Evolutionary conservation across 2,888 invertebrate species (phyloP).

Genomic region (Siphlonurus alternatus): DNA sequence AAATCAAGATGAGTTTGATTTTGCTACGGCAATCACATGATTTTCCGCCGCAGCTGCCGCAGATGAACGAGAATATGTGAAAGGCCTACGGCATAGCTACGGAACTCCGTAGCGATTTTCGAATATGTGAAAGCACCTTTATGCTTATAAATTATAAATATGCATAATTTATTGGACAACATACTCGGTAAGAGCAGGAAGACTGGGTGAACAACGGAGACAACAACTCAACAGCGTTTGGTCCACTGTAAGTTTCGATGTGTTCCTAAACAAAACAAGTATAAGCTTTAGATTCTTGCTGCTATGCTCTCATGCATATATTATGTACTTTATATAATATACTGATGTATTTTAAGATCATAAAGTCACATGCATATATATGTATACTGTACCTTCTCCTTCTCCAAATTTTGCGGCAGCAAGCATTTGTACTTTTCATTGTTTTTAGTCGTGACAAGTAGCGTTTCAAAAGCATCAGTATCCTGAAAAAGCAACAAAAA

Average conservation of each 20-base stretch:
- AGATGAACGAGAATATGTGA: too few species aligned
- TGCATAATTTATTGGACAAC: conserved; percentile 8
- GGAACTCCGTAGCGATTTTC: too few species aligned
- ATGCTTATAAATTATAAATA: not conserved
- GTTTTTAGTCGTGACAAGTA: conserved; percentile 53
- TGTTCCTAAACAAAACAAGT: conserved; percentile 24
- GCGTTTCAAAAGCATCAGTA: conserved; percentile 32
- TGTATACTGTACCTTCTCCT: conserved; percentile 21
- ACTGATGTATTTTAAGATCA: too few species aligned
- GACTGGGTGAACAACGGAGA: conserved; percentile 58
- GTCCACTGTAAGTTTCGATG: conserved; percentile 47
- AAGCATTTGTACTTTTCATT: conserved; percentile 72
- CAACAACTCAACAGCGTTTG: conserved; percentile 60
- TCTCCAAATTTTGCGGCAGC: conserved; percentile 44
- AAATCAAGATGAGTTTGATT: too few species aligned
- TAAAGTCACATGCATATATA: too few species aligned
- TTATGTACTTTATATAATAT: not conserved
- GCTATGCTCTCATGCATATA: not conserved
- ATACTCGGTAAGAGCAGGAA: conserved; percentile 62
- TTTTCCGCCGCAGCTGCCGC: too few species aligned
- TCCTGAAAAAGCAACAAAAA: conserved; percentile 12
- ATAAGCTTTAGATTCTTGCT: not conserved
- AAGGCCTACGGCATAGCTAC: too few species aligned
- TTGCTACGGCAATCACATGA: too few species aligned
- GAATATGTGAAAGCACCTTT: too few species aligned